Evolutionary conservation across 1,140 invertebrate species (phyloP), one percentile per base, ranked within the genome.

Genomic region (Coelopa frigida): DNA sequence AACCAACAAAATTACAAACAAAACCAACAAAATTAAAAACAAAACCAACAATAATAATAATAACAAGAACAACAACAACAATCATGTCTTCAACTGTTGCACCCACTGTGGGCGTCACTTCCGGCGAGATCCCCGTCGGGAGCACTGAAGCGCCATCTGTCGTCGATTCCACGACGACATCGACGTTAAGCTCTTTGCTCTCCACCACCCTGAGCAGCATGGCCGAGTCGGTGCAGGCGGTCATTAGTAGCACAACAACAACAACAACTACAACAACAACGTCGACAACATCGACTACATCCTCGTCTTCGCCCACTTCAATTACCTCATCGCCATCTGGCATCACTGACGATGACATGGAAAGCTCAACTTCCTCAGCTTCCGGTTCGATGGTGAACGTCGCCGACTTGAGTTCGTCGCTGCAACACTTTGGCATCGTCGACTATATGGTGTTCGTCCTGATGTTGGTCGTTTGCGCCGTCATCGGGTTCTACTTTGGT

Each of bases 401-500:
- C 27, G 64, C 72, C 36, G 73, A 77, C 53, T 61, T 78, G 24
- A 63, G 70, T 52, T 48, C 55, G 20, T 68, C 71, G 12, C 57
- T 82, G 72, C 79, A 82, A 55, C 75, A 70, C 48, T 82, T 85
- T 51, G 78, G 80, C 26, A 72, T 72, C 63, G 70, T 72, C 37
- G 84, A 86, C 62, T 87, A 86, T 66, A 59, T 73, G 11, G 77
- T 85, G 44, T 86, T 86, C 63, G 72, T 76, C 33, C 64, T 74
- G n/a, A 85, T 87, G 84, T 66, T 87, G 44, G 70, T 74, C 12
- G 72, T 76, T 35, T 82, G 78, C 71, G 79, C 79, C n/a, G 70
- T 79, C 46, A 78, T 84, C 43, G 81, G 81, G 53, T 72, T 83
- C 47, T 84, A 84, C 65, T 84, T 82, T 63, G 82, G 81, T 29